Base-by-base conservation (phyloP, 2,888 invertebrate genomes). In the Conchocele bisecta region DNA sequence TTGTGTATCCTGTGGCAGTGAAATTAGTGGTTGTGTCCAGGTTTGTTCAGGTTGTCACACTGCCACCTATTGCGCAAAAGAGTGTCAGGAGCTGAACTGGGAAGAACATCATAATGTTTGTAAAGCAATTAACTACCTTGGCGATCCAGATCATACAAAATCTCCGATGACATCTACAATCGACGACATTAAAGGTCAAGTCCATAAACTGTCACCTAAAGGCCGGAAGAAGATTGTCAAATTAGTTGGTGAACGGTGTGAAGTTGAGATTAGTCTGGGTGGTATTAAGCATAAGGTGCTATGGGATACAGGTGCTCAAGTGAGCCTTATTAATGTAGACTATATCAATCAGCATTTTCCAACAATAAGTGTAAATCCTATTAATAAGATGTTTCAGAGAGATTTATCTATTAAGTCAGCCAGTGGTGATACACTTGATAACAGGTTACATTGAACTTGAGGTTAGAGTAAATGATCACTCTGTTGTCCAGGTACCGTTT, bases 281-380 rank as follows among this genome's bases (percentile, higher is more conserved):
- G 50, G 24, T 2, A n/a, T 35, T 22, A 29, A 48, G 22, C 28
- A 65, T 7, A 22, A 28, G 13, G 57, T 65, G 4, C 41, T 65
- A 24, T 65, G 65, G 65, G 65, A 65, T 20, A 57, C 56, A 28
- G 65, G 57, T 3, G 65, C 65, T 15, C 65, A 65, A 50, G 65
- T 65, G 26, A 57, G 57, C 57, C 15, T 57, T 5, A 24, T 57
- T 22, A 20, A 35, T 20, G 17, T 42, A 26, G 20, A 35, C 2
- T 57, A 51, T 56, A 31, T 65, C 7, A 15, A 26, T 15, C 17
- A 17, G 29, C 11, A 48, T 37, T 3, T 22, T 29, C 29, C 44
- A 22, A 4, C 17, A 7, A 17, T 3, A 39, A 15, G 17, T 29
- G 39, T 65, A n/a, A 56, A 29, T 41, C 11, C 20, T 6, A 15